Conservation (phyloP, 1,140 invertebrate species). For the Grapholita molesta region DNA sequence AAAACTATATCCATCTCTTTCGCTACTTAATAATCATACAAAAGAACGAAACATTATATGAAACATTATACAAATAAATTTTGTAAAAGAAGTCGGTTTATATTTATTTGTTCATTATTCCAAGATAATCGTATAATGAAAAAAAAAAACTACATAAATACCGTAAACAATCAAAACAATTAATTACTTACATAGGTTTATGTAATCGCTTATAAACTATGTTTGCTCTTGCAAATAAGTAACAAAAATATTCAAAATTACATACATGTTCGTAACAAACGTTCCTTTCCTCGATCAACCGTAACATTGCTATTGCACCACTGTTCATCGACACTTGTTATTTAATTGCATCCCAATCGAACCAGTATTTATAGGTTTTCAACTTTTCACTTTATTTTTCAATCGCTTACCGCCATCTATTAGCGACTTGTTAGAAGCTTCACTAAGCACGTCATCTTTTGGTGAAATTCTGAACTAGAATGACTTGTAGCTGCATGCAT, state of each 20-base stretch:
- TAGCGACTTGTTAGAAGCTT: neutral
- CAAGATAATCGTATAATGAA: too few relatives aligned
- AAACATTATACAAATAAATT: too few relatives aligned
- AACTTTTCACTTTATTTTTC: constrained; percentile 22
- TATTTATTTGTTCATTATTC: too few relatives aligned
- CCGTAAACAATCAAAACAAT: too few relatives aligned
- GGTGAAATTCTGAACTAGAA: neutral
- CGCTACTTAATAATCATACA: too few relatives aligned
- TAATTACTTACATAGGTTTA: neutral
- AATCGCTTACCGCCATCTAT: neutral
- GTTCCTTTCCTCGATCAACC: constrained; percentile 27
- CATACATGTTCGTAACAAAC: constrained; percentile 30
- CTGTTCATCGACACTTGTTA: neutral
- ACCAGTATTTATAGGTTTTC: constrained; percentile 9
- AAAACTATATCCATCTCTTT: too few relatives aligned
- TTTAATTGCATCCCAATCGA: constrained; percentile 5
- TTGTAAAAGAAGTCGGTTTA: too few relatives aligned
- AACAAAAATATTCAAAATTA: neutral
- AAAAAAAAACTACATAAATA: too few relatives aligned
- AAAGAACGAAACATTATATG: too few relatives aligned
- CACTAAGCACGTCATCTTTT: constrained; percentile 12
- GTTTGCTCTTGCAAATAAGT: neutral
- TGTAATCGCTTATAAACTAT: neutral
- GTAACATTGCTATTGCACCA: constrained; percentile 17
- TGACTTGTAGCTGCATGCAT: neutral